Evolutionary conservation across 2,797 vertebrate species (phyloP).

Genomic region (Amblyopsis hoosieri): DNA sequence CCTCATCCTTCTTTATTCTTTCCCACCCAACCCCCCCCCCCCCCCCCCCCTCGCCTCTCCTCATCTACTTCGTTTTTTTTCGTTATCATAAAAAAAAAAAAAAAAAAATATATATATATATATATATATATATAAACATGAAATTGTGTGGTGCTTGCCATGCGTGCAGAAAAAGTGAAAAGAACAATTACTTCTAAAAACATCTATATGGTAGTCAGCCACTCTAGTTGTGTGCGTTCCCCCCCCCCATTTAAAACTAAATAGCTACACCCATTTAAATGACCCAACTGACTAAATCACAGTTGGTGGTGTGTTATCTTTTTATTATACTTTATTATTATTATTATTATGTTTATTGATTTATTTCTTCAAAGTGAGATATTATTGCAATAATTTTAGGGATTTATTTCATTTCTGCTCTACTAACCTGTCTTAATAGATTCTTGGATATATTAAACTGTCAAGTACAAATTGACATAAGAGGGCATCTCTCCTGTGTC

Average conservation of each 20-base stretch:
- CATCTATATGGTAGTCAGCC: constrained; percentile 81
- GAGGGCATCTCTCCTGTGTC: not conserved
- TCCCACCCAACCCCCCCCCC: too few species aligned
- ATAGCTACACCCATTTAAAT: constrained; percentile 59
- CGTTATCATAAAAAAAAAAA: too few species aligned
- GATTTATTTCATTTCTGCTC: not conserved
- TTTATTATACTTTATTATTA: not conserved
- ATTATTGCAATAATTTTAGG: constrained; percentile 1
- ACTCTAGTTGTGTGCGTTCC: constrained; percentile 65
- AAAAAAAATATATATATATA: too few species aligned
- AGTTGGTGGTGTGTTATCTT: constrained; percentile 16
- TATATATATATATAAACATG: constrained; percentile 21
- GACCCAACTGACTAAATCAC: constrained; percentile 21
- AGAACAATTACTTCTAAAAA: constrained; percentile 87
- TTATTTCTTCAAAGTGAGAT: not conserved
- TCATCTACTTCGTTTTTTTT: too few species aligned
- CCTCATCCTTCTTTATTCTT: too few species aligned
- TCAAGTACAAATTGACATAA: constrained; percentile 24
- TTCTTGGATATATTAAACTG: constrained; percentile 24
- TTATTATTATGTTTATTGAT: constrained; percentile 1
- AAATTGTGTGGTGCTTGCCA: constrained; percentile 66
- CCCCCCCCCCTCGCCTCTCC: too few species aligned
- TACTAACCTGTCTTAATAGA: constrained; percentile 12
- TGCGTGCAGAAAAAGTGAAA: constrained; percentile 78
- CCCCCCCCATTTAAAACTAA: constrained; percentile 81